Base-by-base conservation (phyloP, 2,888 invertebrate species). In the Drosophila vallismaia region DNA sequence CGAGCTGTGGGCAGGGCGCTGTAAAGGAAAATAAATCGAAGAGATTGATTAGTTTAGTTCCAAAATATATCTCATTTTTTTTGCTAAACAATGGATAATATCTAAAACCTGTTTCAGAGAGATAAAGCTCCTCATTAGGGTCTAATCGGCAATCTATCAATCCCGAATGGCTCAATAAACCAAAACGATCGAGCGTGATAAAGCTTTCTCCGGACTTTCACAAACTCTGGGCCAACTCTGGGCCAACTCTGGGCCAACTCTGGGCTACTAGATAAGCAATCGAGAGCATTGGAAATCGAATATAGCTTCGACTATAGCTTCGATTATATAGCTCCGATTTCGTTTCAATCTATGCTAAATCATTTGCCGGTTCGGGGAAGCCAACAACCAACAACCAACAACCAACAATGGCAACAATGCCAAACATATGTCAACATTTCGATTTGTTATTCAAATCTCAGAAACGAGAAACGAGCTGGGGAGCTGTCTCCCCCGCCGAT, bases 1-100 rank as follows among this genome's bases (percentile, higher is more conserved):
- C 91, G 90, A 59, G 89, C 88, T 77, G 90, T 91, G 31, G 91
- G 91, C 74, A 91, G 80, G 55, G 91, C 91, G 71, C 91, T 91
- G 71, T 0, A 89, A 88, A 2, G 50, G 52, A 19, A 50, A 29
- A 12, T 33, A 53, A 36, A 19, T 29, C 4, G 19, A 38, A 45
- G 10, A 3, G 6, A 42, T 12, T 6, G n/a, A n/a, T 36, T 6
- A 36, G 9, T 8, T 9, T 1, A 28, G n/a, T 3, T 10, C 28
- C 12, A 5, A 7, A 46, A 28, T 5, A 14, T 14, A 1, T 14
- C 19, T 19, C 0, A 19, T 1, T 19, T 19, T 19, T 19, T 19
- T 19, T 19, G 19, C 19, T 19, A 19, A 19, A 19, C 19, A 19
- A 19, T 19, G 19, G 19, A 19, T 19, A 19, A 19, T 19, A 19